phyloP scores from a whole-genome alignment of 2,888 invertebrate species.

The Sturmia bella region DNA sequence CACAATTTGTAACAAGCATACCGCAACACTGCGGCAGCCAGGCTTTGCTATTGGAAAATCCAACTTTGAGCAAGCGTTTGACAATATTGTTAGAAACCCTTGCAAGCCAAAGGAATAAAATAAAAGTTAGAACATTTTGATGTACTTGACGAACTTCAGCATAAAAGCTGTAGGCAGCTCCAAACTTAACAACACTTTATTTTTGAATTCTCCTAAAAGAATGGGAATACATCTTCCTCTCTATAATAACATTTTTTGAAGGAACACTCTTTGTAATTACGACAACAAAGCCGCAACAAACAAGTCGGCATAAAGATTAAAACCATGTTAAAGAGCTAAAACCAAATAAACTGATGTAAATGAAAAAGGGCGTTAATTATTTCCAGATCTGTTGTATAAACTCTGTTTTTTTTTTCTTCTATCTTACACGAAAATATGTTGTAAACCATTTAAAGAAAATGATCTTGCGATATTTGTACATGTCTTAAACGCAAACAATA shows the following conservation, averaged over 20 bases:
- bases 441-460: slow-evolving; percentile 23
- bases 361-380: slow-evolving; percentile 55
- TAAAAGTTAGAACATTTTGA: no score
- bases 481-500: slow-evolving; percentile 5
- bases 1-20: no score
- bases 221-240: neutral
- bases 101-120: no score
- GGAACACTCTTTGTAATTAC: neutral
- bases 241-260: neutral
- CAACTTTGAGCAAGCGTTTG: no score
- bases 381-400: neutral
- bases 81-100: no score
- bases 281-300: neutral
- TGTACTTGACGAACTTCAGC: no score
- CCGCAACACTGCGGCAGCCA: no score
- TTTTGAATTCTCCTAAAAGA: neutral
- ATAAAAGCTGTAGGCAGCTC: no score
- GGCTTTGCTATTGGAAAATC: no score
- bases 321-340: neutral
- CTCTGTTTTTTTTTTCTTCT: slow-evolving; percentile 10
- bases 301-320: slow-evolving; percentile 38
- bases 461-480: slow-evolving; percentile 24
- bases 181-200: neutral
- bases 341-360: slow-evolving; percentile 13
- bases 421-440: slow-evolving; percentile 3